A percentile compares a stretch with the other conserved stretches of the same genome.
phyloP scores from a whole-genome alignment of 2,888 invertebrate genomes.

The Pardosa pseudoannulata region DNA sequence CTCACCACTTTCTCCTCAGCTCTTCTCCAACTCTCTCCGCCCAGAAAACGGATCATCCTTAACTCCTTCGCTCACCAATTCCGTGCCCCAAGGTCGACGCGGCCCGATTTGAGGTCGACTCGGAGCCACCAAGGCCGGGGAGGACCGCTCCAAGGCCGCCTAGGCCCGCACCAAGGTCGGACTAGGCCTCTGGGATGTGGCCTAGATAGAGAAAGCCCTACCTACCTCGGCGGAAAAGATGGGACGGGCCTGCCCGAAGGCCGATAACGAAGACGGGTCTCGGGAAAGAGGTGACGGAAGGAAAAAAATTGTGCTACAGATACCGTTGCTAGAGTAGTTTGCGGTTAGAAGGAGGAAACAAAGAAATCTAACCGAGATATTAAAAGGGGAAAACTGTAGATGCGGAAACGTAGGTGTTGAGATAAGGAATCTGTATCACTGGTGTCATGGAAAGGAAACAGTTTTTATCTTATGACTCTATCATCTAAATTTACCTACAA shows the following conservation, averaged over 20 bases:
- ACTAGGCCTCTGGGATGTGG: slow-evolving; percentile 4
- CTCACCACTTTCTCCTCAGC: neutral
- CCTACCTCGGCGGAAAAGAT: slow-evolving; percentile 20
- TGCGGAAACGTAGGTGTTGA: too few relatives aligned
- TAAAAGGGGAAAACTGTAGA: too few relatives aligned
- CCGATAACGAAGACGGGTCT: neutral
- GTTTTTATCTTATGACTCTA: too few relatives aligned
- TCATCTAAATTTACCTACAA: too few relatives aligned
- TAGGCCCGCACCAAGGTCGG: slow-evolving; percentile 28
- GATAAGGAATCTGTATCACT: too few relatives aligned
- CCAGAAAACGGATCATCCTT: slow-evolving; percentile 3
- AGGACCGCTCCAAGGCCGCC: slow-evolving; percentile 39
- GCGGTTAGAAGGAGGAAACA: too few relatives aligned
- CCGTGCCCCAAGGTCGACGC: slow-evolving; percentile 19
- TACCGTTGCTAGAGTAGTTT: too few relatives aligned
- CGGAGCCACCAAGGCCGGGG: slow-evolving; percentile 15
- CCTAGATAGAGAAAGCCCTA: neutral
- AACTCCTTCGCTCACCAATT: slow-evolving; percentile 23
- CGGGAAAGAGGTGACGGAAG: neutral
- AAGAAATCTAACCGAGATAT: too few relatives aligned
- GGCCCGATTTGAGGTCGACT: slow-evolving; percentile 14
- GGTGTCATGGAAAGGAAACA: too few relatives aligned
- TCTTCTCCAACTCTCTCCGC: neutral
- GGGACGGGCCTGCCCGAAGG: neutral
- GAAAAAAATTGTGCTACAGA: neutral